Percentiles rank a stretch among this genome's conserved stretches.
phyloP scores from a whole-genome alignment of 2,113 vertebrate species.

The Poeciliopsis retropinna region DNA sequence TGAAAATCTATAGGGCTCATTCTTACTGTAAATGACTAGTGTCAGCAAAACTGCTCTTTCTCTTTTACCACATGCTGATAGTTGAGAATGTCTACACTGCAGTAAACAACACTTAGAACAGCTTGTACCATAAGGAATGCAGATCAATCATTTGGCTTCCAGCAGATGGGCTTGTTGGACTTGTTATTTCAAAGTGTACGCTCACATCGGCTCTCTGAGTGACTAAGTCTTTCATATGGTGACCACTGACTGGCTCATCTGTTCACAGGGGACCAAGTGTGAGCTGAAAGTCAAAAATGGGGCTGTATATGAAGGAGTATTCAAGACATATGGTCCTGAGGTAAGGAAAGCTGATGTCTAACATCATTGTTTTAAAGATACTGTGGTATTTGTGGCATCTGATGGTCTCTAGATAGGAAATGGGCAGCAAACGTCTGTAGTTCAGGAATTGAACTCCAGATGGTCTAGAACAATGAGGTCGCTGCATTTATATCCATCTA shows the following conservation, averaged over 20 bases:
- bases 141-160: constrained; percentile 54
- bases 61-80: constrained; percentile 51
- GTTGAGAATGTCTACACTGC: constrained; percentile 55
- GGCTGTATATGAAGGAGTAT: constrained; percentile 96
- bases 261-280: constrained; percentile 95
- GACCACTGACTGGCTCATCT: constrained; percentile 33
- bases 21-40: constrained; percentile 43
- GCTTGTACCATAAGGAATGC: constrained; percentile 58
- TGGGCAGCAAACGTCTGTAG: neutral
- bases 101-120: constrained; percentile 64
- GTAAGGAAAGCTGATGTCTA: constrained; percentile 76
- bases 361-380: neutral
- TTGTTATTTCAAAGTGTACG: constrained; percentile 39
- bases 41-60: constrained; percentile 40
- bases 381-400: neutral
- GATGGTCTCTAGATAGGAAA: neutral
- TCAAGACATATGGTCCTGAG: constrained; percentile 99
- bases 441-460: neutral
- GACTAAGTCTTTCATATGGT: constrained; percentile 10
- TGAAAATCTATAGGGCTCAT: neutral
- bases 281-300: constrained; percentile 99
- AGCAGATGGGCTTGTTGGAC: constrained; percentile 50
- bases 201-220: constrained; percentile 26
- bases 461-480: too few species aligned
- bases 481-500: neutral